Evolutionary conservation across 2,113 vertebrate genomes (phyloP), one percentile per base, ranked within the genome.

Genomic region (Nothoprocta pentlandii): DNA sequence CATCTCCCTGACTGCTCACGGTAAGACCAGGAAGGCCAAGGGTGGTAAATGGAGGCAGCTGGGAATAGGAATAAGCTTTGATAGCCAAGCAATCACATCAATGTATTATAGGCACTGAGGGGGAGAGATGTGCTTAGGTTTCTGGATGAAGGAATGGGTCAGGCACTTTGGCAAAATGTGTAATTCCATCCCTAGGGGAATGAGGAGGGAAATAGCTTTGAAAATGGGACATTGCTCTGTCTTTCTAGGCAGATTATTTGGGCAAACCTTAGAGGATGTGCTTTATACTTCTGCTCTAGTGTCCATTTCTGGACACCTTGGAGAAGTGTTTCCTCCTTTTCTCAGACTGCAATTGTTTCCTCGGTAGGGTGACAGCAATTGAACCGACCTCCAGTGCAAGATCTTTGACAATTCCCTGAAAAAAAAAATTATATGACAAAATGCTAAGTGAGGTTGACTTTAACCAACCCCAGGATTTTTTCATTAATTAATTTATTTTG

Each of bases 11-110:
- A 13, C 5, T 20, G 2, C 30, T 34, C 76, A 91, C 2, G 95
- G 96, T 96, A 97, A 97, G 96, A 85, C 8, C 53, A 85, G 78
- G 42, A 70, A 86, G 54, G 70, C 54, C 2, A 9, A 80, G 91
- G 87, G 67, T 56, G 64, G 75, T 70, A 70, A 54, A 44, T 1
- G 59, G n/a, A 59, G 56, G 17, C 66, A 26, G 49, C 21, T 87
- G 81, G 86, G 68, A 71, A 32, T 2, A 39, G 32, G 56, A 58
- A 63, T 44, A 17, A 64, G 25, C 21, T 71, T 75, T 75, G 9
- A 8, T 32, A 0, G 0, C 26, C 26, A 13, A 63, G 12, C 54
- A 78, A 30, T 42, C 23, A 58, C 41, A 49, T 41, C 2, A 20
- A 61, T 61, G 69, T 76, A 6, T 11, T 49, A 28, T 7, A 66